Percentiles rank a stretch among this genome's conserved stretches.
Conservation (phyloP, 2,113 vertebrate species). For the Isurus oxyrinchus region DNA sequence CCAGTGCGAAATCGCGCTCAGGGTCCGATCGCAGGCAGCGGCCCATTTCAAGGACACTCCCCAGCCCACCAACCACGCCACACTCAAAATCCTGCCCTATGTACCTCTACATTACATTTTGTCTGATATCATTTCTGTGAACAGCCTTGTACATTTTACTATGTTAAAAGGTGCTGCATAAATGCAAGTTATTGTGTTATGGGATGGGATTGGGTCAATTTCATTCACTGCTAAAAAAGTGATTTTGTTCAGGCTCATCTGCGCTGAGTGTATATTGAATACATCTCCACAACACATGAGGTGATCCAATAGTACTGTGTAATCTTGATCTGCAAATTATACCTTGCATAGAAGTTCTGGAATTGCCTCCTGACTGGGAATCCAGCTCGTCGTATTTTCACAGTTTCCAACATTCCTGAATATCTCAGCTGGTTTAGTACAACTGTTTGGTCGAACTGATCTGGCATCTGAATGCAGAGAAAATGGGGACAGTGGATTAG, state of each 20-base stretch:
- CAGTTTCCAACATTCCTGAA: conserved; percentile 94
- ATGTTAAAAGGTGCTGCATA: not conserved
- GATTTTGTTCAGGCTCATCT: not conserved
- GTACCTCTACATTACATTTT: not conserved
- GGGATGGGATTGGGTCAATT: not conserved
- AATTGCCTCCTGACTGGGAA: conserved; percentile 82
- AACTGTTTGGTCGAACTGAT: conserved; percentile 86
- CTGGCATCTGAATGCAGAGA: conserved; percentile 70
- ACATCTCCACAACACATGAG: not conserved
- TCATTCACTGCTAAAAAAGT: not conserved
- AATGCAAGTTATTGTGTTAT: not conserved
- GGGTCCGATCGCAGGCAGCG: no score
- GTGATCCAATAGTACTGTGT: not conserved
- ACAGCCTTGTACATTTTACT: not conserved
- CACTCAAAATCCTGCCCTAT: no score
- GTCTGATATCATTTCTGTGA: not conserved
- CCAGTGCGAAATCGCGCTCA: no score
- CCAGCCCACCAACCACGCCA: no score
- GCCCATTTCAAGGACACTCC: no score
- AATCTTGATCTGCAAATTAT: conserved; percentile 19
- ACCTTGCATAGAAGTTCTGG: conserved; percentile 87
- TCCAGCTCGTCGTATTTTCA: conserved; percentile 82
- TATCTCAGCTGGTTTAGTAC: conserved; percentile 95
- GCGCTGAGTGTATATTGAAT: not conserved
- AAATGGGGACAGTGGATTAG: not conserved